These are phyloP conservation scores for Tachina fera DNA, from an alignment of 2,888 invertebrate genomes.

Conservation along the genomic window DNA sequence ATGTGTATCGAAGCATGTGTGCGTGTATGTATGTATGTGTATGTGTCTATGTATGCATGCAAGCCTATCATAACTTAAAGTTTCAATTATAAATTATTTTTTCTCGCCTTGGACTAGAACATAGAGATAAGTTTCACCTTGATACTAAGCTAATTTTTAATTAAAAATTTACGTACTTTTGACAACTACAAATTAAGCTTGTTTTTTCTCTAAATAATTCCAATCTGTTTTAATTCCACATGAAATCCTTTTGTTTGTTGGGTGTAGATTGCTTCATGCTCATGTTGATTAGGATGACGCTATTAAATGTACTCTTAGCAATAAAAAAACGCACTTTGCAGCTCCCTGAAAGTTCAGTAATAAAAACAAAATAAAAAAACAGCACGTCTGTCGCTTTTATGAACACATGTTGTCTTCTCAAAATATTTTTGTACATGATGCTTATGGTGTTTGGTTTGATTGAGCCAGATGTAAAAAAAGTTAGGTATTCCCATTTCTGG, in stretches of 20 bases:
- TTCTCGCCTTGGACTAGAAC: too few relatives aligned
- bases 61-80: too few relatives aligned
- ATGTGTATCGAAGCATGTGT: too few relatives aligned
- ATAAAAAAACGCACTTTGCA: slow-evolving; percentile 46
- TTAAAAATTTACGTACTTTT: too few relatives aligned
- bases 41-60: too few relatives aligned
- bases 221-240: neutral
- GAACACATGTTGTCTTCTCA: slow-evolving; percentile 50
- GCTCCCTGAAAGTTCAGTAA: slow-evolving; percentile 47
- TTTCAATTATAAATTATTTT: too few relatives aligned
- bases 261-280: neutral
- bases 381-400: slow-evolving; percentile 37
- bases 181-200: too few relatives aligned
- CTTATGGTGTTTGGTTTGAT: neutral
- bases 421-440: slow-evolving; percentile 29
- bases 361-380: slow-evolving; percentile 1
- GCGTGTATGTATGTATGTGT: too few relatives aligned
- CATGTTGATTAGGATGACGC: slow-evolving; percentile 40
- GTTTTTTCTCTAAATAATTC: too few relatives aligned
- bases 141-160: too few relatives aligned
- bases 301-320: slow-evolving; percentile 32
- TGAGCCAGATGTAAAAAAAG: slow-evolving; percentile 10
- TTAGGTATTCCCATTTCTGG: neutral
- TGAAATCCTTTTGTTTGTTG: neutral
- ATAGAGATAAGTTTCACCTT: too few relatives aligned